Conservation (phyloP, 2,888 invertebrate species). For the Itoplectis maculator region DNA sequence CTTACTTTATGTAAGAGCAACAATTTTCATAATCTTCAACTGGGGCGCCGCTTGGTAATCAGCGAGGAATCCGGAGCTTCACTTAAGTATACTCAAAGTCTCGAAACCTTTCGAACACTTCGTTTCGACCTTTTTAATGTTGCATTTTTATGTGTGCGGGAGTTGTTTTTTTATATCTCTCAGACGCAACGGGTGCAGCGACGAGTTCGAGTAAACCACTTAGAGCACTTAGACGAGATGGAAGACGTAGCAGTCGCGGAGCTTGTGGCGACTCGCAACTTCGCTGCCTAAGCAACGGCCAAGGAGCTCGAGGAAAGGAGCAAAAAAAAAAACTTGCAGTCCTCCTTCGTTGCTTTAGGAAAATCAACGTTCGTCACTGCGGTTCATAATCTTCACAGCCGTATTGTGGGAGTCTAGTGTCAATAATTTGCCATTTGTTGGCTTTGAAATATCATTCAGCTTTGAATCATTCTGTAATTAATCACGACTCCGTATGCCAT, state of each 20-base stretch:
- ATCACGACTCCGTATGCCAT: not conserved
- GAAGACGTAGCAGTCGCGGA: slow-evolving; percentile 50
- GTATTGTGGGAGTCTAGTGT: no score
- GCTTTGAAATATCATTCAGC: no score
- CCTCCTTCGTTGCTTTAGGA: slow-evolving; percentile 5
- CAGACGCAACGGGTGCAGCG: not conserved
- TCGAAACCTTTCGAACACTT: not conserved
- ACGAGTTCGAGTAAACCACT: slow-evolving; percentile 56
- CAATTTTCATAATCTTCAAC: not conserved
- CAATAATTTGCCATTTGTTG: no score
- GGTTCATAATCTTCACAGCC: not conserved
- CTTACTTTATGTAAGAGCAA: not conserved
- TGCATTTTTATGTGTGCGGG: not conserved
- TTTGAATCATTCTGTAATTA: not conserved
- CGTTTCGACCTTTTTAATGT: slow-evolving; percentile 22
- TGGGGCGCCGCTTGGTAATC: not conserved
- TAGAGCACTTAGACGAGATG: slow-evolving; percentile 61
- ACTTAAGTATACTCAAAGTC: not conserved
- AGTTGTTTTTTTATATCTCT: slow-evolving; percentile 29
- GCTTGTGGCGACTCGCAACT: slow-evolving; percentile 19
- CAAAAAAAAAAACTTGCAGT: slow-evolving; percentile 22
- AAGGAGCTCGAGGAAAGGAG: slow-evolving; percentile 13
- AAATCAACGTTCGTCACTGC: slow-evolving; percentile 14
- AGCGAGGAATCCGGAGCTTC: no score
- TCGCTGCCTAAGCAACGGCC: slow-evolving; percentile 13